Evolutionary conservation across 2,888 invertebrate genomes (phyloP).

Genomic region (Syrphus vitripennis): DNA sequence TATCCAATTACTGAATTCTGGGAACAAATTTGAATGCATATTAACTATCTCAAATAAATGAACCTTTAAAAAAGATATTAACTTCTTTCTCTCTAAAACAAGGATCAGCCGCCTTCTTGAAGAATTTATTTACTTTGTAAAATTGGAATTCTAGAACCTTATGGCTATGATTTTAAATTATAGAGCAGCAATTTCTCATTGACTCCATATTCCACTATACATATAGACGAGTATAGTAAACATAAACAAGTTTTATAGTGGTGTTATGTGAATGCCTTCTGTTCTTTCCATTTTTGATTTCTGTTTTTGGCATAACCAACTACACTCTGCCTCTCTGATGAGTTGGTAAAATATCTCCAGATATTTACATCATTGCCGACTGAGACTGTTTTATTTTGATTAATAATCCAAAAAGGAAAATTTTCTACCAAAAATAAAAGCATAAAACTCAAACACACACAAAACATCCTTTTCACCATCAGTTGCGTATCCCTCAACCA

Average conservation of each 20-base stretch:
- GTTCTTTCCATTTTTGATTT: constrained; percentile 28
- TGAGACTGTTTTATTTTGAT: constrained; percentile 68
- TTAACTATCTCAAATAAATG: too few species aligned
- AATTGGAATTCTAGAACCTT: background rate
- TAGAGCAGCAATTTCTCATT: background rate
- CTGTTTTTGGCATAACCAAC: constrained; percentile 58
- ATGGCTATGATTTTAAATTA: constrained; percentile 1
- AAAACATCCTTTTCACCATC: constrained; percentile 11
- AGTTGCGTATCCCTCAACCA: background rate
- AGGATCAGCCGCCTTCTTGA: background rate
- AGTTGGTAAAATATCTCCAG: constrained; percentile 58
- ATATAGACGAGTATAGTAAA: background rate
- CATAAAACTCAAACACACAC: background rate
- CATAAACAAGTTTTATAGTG: background rate
- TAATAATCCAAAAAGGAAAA: constrained; percentile 63
- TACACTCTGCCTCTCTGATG: background rate
- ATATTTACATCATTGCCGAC: constrained; percentile 57
- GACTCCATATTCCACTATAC: background rate
- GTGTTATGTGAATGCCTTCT: background rate
- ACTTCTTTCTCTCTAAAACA: background rate
- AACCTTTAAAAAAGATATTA: too few species aligned
- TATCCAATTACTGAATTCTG: too few species aligned
- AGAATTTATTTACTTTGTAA: background rate
- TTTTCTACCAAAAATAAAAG: constrained; percentile 21
- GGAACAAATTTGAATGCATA: too few species aligned